These are phyloP conservation scores for Goniozus legneri DNA, from an alignment of 1,140 invertebrate genomes.

Conservation along the genomic window DNA sequence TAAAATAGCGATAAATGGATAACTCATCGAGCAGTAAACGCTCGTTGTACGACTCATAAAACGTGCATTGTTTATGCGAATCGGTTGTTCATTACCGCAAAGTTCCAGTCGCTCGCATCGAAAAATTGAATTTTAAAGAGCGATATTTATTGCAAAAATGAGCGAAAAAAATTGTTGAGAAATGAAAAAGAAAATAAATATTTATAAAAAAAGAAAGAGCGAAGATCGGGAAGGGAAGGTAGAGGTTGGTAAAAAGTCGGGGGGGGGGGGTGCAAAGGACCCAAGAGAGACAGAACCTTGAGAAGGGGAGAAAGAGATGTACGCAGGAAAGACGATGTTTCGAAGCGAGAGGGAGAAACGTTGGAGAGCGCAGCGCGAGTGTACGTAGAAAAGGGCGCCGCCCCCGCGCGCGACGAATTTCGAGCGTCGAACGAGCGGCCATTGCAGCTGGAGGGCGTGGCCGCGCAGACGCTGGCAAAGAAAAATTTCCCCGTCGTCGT, in stretches of 20 bases:
- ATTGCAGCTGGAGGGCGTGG: slow-evolving; percentile 47
- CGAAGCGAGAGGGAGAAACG: slow-evolving; percentile 7
- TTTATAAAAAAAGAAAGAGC: slow-evolving; percentile 4
- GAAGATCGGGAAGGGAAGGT: slow-evolving; percentile 17
- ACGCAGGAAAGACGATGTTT: not conserved
- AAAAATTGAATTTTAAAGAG: slow-evolving; percentile 2
- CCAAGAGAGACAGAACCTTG: not conserved
- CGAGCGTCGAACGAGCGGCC: slow-evolving; percentile 42
- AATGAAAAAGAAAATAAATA: not conserved
- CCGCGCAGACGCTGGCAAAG: slow-evolving; percentile 48
- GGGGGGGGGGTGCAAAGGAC: slow-evolving; percentile 1
- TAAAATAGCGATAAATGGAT: no score
- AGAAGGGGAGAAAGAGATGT: slow-evolving; percentile 1
- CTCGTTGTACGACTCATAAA: no score
- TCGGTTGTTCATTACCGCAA: no score
- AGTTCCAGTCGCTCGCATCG: no score
- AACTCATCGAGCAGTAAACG: no score
- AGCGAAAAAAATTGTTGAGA: slow-evolving; percentile 9
- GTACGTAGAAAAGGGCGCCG: slow-evolving; percentile 29
- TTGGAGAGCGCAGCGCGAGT: no score
- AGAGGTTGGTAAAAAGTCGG: not conserved
- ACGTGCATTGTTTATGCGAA: no score
- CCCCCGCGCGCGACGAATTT: slow-evolving; percentile 41
- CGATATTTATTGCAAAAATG: not conserved
- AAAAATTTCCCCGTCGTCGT: no score